Conservation (phyloP, 2,113 vertebrate species). For the Madoqua kirkii region DNA sequence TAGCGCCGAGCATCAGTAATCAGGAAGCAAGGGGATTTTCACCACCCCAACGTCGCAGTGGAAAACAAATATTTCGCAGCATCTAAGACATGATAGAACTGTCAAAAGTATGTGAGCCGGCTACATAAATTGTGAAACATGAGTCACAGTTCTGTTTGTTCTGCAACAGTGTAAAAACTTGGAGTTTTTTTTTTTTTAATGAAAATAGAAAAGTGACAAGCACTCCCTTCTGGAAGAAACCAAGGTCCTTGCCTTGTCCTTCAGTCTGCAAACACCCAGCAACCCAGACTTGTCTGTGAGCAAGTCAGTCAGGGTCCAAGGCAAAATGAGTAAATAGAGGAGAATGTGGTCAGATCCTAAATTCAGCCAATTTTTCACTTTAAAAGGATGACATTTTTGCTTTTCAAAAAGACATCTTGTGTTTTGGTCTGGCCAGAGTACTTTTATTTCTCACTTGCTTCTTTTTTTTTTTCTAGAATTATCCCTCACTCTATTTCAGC, state of each 20-base stretch:
- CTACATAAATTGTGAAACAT: slow-evolving; percentile 59
- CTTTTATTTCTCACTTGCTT: not conserved
- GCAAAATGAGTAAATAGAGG: not conserved
- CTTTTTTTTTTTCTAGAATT: not conserved
- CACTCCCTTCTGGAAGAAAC: not conserved
- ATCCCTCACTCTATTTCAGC: not conserved
- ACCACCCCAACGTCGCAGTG: not conserved
- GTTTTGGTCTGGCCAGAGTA: not conserved
- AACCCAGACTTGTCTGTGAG: not conserved
- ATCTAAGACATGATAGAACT: slow-evolving; percentile 54
- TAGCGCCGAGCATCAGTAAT: not conserved
- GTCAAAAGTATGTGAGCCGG: slow-evolving; percentile 39
- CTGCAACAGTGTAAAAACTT: not conserved
- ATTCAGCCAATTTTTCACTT: not conserved
- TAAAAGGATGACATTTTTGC: not conserved
- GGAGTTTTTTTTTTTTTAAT: not conserved
- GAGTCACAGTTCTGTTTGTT: slow-evolving; percentile 54
- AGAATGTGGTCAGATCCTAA: not conserved
- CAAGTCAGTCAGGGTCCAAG: not conserved
- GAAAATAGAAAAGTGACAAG: slow-evolving; percentile 9
- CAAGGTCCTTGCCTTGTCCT: not conserved
- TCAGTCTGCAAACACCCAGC: not conserved
- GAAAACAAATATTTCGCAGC: slow-evolving; percentile 62
- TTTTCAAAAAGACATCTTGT: not conserved
- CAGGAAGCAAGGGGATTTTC: not conserved